These are phyloP conservation scores for Sarcophaga carnaria DNA, from an alignment of 2,888 invertebrate genomes.

Conservation along the genomic window DNA sequence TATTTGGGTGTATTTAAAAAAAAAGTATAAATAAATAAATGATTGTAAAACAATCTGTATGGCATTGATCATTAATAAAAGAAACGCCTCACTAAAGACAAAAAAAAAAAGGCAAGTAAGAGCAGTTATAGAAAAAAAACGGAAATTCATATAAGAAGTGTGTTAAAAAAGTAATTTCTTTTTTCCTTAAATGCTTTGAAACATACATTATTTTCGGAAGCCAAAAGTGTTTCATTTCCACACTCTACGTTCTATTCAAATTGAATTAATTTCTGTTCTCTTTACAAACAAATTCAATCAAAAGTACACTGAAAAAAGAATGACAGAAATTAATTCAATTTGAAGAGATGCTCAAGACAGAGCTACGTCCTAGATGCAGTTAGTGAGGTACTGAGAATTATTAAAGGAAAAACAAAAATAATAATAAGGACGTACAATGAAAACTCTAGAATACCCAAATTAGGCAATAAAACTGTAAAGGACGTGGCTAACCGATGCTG, in stretches of 20 bases:
- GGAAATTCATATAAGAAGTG: conserved; percentile 18
- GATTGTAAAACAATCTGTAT: conserved; percentile 18
- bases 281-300: neutral
- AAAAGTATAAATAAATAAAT: conserved; percentile 39
- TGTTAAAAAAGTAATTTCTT: conserved; percentile 17
- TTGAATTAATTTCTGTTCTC: neutral
- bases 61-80: conserved; percentile 49
- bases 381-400: no score
- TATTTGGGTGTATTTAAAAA: neutral
- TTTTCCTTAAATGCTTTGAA: conserved; percentile 1
- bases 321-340: no score
- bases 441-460: no score
- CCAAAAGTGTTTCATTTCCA: neutral
- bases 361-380: no score
- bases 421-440: no score
- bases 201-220: conserved; percentile 8
- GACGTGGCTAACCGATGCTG: no score
- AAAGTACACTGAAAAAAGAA: neutral
- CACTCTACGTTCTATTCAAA: neutral
- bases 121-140: conserved; percentile 8
- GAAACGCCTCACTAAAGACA: conserved; percentile 11
- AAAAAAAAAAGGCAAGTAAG: neutral
- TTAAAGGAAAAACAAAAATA: no score
- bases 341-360: no score
- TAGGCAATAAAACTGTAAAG: no score